These are phyloP conservation scores for Oegoconia quadripuncta DNA, from an alignment of 2,888 invertebrate genomes.

Conservation along the genomic window DNA sequence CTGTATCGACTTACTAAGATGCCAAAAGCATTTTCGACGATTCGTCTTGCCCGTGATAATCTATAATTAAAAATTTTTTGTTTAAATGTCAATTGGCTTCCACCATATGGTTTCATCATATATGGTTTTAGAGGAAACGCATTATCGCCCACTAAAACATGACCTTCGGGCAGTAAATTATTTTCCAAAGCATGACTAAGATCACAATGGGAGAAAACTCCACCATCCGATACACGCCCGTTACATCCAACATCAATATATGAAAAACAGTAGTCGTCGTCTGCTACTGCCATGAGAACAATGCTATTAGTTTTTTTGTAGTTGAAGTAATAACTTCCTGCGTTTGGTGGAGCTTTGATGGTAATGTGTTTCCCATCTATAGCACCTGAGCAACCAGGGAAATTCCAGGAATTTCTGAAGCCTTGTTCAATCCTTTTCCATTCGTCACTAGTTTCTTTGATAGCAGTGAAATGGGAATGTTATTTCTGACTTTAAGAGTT, in stretches of 20 bases:
- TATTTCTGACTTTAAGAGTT: slow-evolving; percentile 8
- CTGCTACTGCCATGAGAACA: slow-evolving; percentile 15
- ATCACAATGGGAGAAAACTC: slow-evolving; percentile 17
- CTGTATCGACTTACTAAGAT: too few relatives aligned
- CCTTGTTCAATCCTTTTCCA: slow-evolving; percentile 21
- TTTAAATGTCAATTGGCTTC: slow-evolving; percentile 13
- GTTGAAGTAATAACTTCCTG: slow-evolving; percentile 18
- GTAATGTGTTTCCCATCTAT: slow-evolving; percentile 17
- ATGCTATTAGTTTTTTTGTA: slow-evolving; percentile 17
- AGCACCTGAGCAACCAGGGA: slow-evolving; percentile 12
- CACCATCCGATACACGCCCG: slow-evolving; percentile 20
- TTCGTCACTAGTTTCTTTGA: slow-evolving; percentile 9
- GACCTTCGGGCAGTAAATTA: slow-evolving; percentile 15
- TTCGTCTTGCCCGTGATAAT: slow-evolving; percentile 15
- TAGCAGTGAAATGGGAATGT: slow-evolving; percentile 6
- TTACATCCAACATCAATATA: slow-evolving; percentile 21
- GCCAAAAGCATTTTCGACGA: slow-evolving; percentile 17
- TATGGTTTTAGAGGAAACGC: slow-evolving; percentile 17
- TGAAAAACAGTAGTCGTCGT: slow-evolving; percentile 18
- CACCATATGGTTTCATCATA: slow-evolving; percentile 16
- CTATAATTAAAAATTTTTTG: too few relatives aligned
- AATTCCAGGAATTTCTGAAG: slow-evolving; percentile 7
- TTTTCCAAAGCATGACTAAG: slow-evolving; percentile 19
- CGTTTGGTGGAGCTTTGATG: slow-evolving; percentile 14
- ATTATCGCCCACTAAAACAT: slow-evolving; percentile 15